Evolutionary conservation across 2,797 vertebrate genomes (phyloP).

Genomic region (Hapalemur alaotrensis): DNA sequence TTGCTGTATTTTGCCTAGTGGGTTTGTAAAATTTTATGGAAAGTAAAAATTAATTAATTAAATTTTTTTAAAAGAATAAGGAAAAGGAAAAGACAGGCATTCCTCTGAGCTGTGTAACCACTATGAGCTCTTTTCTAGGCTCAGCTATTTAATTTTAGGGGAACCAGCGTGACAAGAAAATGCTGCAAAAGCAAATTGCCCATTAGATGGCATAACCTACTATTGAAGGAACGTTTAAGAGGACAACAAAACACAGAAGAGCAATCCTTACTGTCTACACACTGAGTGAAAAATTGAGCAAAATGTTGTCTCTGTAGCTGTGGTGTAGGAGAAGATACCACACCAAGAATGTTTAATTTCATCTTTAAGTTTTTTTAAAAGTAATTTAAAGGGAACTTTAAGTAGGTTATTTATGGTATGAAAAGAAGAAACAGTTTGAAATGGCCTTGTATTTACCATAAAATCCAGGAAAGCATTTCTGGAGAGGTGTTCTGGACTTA

Average conservation of each 20-base stretch:
- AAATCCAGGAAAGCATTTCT: neutral
- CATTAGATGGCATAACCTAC: constrained; percentile 44
- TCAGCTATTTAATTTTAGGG: neutral
- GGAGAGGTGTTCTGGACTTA: neutral
- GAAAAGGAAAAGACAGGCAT: neutral
- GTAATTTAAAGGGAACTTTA: neutral
- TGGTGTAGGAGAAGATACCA: neutral
- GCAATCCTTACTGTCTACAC: neutral
- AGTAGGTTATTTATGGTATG: neutral
- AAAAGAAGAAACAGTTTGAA: constrained; percentile 1
- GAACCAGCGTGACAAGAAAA: neutral
- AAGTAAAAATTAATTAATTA: neutral
- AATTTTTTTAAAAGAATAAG: neutral
- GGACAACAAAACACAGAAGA: constrained; percentile 40
- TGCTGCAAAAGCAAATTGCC: neutral
- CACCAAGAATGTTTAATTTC: constrained; percentile 23
- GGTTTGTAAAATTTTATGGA: neutral
- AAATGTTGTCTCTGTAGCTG: constrained; percentile 23
- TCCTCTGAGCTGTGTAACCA: neutral
- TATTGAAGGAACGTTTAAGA: constrained; percentile 57
- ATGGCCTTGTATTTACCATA: neutral
- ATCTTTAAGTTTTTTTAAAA: neutral
- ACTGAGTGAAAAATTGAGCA: constrained; percentile 24
- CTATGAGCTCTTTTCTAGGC: constrained; percentile 7
- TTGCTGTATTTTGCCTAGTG: neutral